Percentiles rank a stretch among this genome's conserved stretches.
phyloP scores from a whole-genome alignment of 2,113 vertebrate genomes.

The Pseudonaja textilis region DNA sequence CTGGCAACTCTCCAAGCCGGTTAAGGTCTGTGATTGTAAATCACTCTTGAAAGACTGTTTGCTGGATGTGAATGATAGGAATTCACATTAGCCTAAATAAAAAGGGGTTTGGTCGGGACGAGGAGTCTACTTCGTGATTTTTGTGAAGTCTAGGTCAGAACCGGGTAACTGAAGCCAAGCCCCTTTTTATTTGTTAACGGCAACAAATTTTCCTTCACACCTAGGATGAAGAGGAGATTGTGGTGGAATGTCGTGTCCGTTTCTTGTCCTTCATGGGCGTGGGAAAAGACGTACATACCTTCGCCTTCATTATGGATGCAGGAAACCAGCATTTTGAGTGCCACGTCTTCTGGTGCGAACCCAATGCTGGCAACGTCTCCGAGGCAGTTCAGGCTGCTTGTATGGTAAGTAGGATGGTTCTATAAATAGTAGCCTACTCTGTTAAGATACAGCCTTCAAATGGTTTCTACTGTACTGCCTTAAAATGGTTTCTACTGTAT shows the following conservation, averaged over 20 bases:
- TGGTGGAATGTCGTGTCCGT: slow-evolving; percentile 95
- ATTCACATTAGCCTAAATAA: too few species aligned
- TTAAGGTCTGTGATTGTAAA: too few species aligned
- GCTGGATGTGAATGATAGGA: too few species aligned
- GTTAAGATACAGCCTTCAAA: too few species aligned
- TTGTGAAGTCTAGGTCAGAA: too few species aligned
- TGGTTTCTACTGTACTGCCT: too few species aligned
- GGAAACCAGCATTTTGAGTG: slow-evolving; percentile 96
- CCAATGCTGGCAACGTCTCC: slow-evolving; percentile 89
- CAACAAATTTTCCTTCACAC: not conserved
- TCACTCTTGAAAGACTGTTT: too few species aligned
- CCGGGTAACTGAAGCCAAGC: too few species aligned
- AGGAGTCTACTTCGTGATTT: too few species aligned
- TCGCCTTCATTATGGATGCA: slow-evolving; percentile 98
- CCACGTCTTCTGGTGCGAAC: slow-evolving; percentile 96
- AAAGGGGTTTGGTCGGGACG: too few species aligned
- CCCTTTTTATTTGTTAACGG: not conserved
- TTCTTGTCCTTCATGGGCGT: slow-evolving; percentile 99
- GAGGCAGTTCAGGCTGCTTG: slow-evolving; percentile 97
- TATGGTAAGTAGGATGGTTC: slow-evolving; percentile 79
- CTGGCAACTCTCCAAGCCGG: too few species aligned
- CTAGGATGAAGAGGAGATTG: slow-evolving; percentile 86
- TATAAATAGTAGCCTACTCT: not conserved
- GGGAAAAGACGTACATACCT: slow-evolving; percentile 89
- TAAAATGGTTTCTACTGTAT: too few species aligned